Conservation (phyloP, 2,113 vertebrate genomes). For the Bubo blakistoni region DNA sequence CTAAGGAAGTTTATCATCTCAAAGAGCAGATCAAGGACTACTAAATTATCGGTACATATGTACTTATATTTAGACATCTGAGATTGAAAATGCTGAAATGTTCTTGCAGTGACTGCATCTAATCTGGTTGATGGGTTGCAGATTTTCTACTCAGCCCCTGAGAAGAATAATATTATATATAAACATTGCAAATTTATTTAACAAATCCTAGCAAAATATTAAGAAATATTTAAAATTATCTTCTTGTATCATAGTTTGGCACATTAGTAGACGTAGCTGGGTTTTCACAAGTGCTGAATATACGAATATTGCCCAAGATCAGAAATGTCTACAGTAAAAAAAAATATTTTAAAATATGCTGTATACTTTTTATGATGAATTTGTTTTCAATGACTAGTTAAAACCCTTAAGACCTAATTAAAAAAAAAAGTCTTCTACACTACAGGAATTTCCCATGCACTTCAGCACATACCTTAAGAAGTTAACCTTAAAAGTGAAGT, state of each 20-base stretch:
- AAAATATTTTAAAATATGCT: neutral
- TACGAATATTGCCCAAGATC: neutral
- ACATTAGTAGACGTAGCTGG: neutral
- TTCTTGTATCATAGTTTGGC: neutral
- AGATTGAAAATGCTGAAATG: neutral
- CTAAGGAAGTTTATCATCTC: neutral
- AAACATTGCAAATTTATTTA: neutral
- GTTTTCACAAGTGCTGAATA: neutral
- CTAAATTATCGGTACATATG: neutral
- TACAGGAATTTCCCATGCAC: neutral
- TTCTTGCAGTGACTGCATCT: neutral
- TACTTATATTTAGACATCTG: neutral
- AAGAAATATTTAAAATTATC: neutral
- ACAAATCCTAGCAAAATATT: neutral
- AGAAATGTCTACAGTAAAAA: neutral
- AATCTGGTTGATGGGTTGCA: neutral
- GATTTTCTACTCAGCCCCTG: neutral
- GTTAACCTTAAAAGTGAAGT: neutral
- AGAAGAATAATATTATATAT: neutral
- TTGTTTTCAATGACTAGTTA: neutral
- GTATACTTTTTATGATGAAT: fast-evolving
- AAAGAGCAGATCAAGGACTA: neutral
- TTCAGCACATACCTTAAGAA: neutral
- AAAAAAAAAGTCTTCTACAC: neutral
- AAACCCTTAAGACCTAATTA: neutral